A percentile compares a stretch with the other conserved stretches of the same genome.
These are phyloP conservation scores for Mobula birostris DNA, from an alignment of 2,113 vertebrate species.

Conservation along the genomic window DNA sequence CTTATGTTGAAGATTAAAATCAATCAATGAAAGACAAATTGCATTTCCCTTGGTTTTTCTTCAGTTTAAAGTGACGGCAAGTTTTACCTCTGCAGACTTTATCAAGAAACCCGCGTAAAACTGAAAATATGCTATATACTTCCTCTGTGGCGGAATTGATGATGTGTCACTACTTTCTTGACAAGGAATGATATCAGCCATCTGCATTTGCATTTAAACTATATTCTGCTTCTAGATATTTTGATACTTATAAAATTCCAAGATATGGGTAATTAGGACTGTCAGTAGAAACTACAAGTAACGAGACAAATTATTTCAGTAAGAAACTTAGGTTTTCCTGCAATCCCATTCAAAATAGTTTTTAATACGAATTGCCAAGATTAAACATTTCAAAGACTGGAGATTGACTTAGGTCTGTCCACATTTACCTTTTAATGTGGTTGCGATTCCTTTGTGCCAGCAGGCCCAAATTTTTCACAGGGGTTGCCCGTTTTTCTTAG, in stretches of 20 bases:
- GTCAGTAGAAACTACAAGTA: background rate
- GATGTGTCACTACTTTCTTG: background rate
- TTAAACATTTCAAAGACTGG: no score
- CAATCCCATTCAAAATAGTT: background rate
- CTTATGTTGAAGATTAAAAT: background rate
- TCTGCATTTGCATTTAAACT: background rate
- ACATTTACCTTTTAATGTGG: background rate
- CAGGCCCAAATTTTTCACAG: background rate
- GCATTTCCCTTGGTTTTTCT: background rate
- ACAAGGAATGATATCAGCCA: background rate
- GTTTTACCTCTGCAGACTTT: background rate
- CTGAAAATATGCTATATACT: background rate
- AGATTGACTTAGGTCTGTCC: no score
- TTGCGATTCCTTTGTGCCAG: background rate
- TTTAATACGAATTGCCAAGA: background rate
- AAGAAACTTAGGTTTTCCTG: background rate
- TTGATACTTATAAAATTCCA: background rate
- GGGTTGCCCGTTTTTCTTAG: background rate
- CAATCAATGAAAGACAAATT: slow-evolving; percentile 12
- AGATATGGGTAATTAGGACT: background rate
- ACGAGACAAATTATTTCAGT: no score
- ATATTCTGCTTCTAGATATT: background rate
- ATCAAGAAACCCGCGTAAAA: background rate
- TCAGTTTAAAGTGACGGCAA: background rate
- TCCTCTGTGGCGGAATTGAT: background rate